Evolutionary conservation across 2,113 vertebrate genomes (phyloP), one percentile per base, ranked within the genome.

Genomic region (Scortum barcoo): DNA sequence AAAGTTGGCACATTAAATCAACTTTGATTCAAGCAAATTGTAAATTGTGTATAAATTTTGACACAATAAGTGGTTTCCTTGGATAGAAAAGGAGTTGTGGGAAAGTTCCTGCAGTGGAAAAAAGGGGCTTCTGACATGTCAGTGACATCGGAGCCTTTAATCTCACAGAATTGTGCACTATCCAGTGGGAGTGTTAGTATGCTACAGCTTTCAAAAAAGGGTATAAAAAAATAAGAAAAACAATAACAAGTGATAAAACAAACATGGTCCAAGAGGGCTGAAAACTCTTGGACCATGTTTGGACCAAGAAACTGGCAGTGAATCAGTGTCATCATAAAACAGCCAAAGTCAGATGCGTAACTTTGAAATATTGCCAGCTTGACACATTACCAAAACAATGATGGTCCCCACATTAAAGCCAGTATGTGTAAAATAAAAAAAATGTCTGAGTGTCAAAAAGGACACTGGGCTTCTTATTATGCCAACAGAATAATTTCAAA

Each of bases 81-180:
- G 10, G 13, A 53, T 10, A 3, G n/a, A 19, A 30, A 74, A 48
- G 13, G 1, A 57, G 30, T 53, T 53, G 40, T 77, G 72, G 80
- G 80, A 78, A 86, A 57, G 48, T 68, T 51, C 36, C 20, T 62
- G 16, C n/a, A 1, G n/a, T n/a, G 8, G 24, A 62, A 46, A 62
- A 46, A 61, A 40, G 20, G 9, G 1, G 11, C 30, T 54, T 65
- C 20, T 44, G 30, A 44, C 1, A 17, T 75, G 17, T 72, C 51
- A 42, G 0, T 48, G 54, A 56, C 44, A 51, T 66, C 53, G 74
- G 24, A 22, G 14, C 14, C 13, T 73, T 0, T 13, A 50, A 66
- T 86, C 80, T 77, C 80, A 60, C 5, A 20, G 72, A 76, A 71
- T 17, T 73, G 57, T 81, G 3, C 5, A 33, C 9, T 0, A 53